Percentiles rank a stretch among this genome's conserved stretches.
These are phyloP conservation scores for Sylvia atricapilla DNA, from an alignment of 2,113 vertebrate species.

Conservation along the genomic window DNA sequence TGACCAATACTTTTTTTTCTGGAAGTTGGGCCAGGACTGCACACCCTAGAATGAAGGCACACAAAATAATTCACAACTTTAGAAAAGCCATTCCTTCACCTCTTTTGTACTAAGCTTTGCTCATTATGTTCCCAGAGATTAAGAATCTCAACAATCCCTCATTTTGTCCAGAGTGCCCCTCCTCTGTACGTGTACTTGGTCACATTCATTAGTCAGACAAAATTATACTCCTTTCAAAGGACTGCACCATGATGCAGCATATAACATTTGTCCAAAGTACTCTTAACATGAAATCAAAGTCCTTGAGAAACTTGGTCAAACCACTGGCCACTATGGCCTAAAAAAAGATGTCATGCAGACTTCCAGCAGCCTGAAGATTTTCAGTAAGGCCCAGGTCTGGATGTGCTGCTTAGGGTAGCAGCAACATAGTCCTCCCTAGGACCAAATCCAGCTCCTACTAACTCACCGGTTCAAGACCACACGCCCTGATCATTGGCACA, in stretches of 20 bases:
- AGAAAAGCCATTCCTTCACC: background rate
- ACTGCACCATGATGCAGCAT: background rate
- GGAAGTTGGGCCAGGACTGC: background rate
- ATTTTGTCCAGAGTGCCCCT: background rate
- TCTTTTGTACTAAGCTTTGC: background rate
- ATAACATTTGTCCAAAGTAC: background rate
- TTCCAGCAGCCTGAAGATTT: background rate
- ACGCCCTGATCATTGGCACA: rapidly evolving
- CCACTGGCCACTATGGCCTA: background rate
- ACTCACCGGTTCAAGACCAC: background rate
- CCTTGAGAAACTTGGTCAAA: background rate
- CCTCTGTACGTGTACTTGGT: background rate
- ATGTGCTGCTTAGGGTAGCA: background rate
- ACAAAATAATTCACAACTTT: background rate
- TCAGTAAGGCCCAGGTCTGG: background rate
- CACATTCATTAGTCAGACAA: background rate
- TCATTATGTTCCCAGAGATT: background rate
- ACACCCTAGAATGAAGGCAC: background rate
- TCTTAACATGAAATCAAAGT: background rate
- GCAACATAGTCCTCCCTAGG: background rate
- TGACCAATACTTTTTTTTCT: background rate
- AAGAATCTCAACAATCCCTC: background rate
- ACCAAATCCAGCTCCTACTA: background rate
- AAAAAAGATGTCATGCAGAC: background rate
- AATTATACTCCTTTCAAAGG: background rate